Conservation (phyloP, 2,888 invertebrate genomes). For the Lottia gigantea region DNA sequence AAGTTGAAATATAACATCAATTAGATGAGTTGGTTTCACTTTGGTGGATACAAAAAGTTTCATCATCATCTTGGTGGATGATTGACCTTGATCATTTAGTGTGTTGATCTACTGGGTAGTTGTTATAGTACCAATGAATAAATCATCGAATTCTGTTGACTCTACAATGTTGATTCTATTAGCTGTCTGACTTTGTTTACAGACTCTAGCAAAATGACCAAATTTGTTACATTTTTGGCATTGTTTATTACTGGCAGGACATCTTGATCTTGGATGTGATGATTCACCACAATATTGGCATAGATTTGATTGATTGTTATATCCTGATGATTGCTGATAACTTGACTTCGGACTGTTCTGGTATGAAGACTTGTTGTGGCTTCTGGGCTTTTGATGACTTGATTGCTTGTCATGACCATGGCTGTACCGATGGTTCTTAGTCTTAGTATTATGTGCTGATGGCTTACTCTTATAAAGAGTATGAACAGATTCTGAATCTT, state of each 20-base stretch:
- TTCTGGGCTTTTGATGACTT: not conserved
- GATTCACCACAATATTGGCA: constrained; percentile 1
- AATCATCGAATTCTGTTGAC: not conserved
- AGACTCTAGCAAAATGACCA: not conserved
- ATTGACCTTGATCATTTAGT: no score
- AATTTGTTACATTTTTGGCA: not conserved
- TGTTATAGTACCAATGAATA: not conserved
- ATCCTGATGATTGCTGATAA: not conserved
- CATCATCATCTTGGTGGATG: no score
- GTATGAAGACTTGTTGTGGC: not conserved
- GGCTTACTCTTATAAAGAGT: not conserved
- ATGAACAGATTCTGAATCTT: not conserved
- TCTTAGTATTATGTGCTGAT: not conserved
- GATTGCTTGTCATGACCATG: not conserved
- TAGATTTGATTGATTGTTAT: not conserved
- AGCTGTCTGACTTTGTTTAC: not conserved
- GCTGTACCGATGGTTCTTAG: not conserved
- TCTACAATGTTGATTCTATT: not conserved
- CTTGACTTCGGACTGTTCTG: not conserved
- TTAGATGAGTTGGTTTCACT: not conserved
- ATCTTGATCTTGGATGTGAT: not conserved
- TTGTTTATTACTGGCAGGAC: not conserved
- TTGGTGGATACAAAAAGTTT: no score
- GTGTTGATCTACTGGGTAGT: not conserved
- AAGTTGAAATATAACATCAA: not conserved